A percentile compares a stretch with the other conserved stretches of the same genome.
These are phyloP conservation scores for Edolisoma coerulescens DNA, from an alignment of 2,113 vertebrate genomes.

Conservation along the genomic window DNA sequence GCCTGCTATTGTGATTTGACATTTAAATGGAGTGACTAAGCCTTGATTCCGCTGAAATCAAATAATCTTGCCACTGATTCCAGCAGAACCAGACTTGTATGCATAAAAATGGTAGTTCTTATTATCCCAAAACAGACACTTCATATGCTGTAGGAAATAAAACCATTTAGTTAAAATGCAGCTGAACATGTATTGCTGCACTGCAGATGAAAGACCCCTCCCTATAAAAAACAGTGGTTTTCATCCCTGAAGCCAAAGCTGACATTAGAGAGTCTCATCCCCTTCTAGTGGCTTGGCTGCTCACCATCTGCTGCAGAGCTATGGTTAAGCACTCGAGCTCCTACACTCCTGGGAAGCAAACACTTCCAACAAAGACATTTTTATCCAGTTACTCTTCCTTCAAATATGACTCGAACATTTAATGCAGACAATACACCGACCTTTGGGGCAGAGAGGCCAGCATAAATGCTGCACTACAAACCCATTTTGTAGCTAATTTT, in stretches of 20 bases:
- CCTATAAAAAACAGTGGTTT: not conserved
- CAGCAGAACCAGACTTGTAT: not conserved
- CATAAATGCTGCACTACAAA: not conserved
- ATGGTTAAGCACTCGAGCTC: not conserved
- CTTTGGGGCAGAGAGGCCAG: slow-evolving; percentile 1
- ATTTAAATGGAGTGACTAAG: not conserved
- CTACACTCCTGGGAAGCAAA: slow-evolving; percentile 22
- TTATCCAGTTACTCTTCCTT: slow-evolving; percentile 23
- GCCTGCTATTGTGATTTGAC: not conserved
- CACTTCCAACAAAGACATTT: not conserved
- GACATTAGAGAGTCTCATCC: slow-evolving; percentile 11
- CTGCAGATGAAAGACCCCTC: not conserved
- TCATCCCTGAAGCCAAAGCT: not conserved
- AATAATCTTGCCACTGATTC: not conserved
- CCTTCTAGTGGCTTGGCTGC: slow-evolving; percentile 16
- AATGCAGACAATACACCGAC: slow-evolving; percentile 5
- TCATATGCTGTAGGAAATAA: not conserved
- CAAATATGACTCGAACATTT: not conserved
- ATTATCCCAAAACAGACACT: not conserved
- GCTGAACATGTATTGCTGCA: not conserved
- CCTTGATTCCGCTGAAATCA: not conserved
- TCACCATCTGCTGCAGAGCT: not conserved
- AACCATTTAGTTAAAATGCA: not conserved
- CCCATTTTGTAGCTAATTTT: slow-evolving; percentile 4
- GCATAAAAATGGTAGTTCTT: not conserved